A percentile compares a stretch with the other conserved stretches of the same genome.
These are phyloP conservation scores for Thecophora atra DNA, from an alignment of 2,888 invertebrate genomes.

Conservation along the genomic window DNA sequence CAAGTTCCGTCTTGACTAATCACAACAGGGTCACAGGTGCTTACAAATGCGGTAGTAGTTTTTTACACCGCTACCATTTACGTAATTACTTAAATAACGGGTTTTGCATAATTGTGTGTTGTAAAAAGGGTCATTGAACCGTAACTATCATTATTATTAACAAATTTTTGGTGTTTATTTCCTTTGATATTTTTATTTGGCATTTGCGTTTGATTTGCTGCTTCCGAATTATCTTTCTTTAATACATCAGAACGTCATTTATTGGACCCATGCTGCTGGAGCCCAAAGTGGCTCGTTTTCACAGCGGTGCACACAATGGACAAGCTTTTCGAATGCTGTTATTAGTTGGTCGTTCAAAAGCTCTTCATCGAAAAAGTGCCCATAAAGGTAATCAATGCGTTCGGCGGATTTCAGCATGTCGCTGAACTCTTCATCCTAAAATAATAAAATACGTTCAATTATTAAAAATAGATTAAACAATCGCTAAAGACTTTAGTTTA, in stretches of 20 bases:
- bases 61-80: no score
- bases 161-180: no score
- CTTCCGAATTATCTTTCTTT: no score
- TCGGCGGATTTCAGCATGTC: conserved; percentile 87
- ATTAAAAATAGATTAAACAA: background rate
- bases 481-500: background rate
- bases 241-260: background rate
- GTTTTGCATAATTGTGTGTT: background rate
- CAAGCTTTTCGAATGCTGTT: conserved; percentile 84
- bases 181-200: no score
- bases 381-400: conserved; percentile 90
- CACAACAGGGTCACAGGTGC: no score
- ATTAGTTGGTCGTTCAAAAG: conserved; percentile 92
- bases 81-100: no score
- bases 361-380: conserved; percentile 92
- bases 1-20: no score
- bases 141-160: no score
- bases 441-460: conserved; percentile 23
- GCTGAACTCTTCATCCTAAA: conserved; percentile 89
- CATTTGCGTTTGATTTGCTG: no score
- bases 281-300: conserved; percentile 97
- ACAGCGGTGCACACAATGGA: conserved; percentile 81
- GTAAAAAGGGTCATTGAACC: no score
- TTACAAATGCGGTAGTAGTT: no score
- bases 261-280: conserved; percentile 91